Evolutionary conservation across 1,140 invertebrate species (phyloP), one percentile per base, ranked within the genome.

Genomic region (Drosophila malerkotliana): DNA sequence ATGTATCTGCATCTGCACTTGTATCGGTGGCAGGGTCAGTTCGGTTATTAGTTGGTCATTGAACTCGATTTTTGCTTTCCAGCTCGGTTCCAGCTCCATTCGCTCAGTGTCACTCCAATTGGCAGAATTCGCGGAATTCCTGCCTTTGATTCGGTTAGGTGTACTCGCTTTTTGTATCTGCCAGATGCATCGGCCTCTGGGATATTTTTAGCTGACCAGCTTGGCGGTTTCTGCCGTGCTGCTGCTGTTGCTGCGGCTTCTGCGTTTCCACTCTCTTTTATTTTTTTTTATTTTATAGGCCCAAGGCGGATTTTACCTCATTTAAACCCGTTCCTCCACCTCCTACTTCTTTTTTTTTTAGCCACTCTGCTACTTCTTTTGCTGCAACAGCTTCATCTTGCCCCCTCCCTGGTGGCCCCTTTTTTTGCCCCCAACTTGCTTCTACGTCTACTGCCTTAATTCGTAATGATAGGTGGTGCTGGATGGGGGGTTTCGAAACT

Each of bases 281-380:
- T n/a, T 26, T 45, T 32, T 54, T 44, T 47, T 56, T 39, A 48
- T 52, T 34, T 57, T 76, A 34, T 47, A 58, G 32, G 62, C 80
- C 62, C 55, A 45, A 79, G 67, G 72, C 80, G 77, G 80, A 84
- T 77, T 84, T 84, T 71, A 71, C 80, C 80, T 84, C 81, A 84
- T 84, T 84, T 85, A 84, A 77, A 84, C 80, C 63, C 72, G 81
- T 84, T 80, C 77, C 80, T 72, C 66, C 55, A 66, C 18, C 73
- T 69, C 18, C 56, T 45, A 34, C 52, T 44, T 5, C 14, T 6
- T 44, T 44, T 44, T 44, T 44, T 8, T 53, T 49, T 51, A 32
- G 45, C 14, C 28, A 30, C 45, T 34, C 51, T 14, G 52, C 67
- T 71, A 69, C 73, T 76, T 60, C 73, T 67, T 58, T 75, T 76